Evolutionary conservation across 1,140 invertebrate genomes (phyloP), one percentile per base, ranked within the genome.

Genomic region (Maniola jurtina): DNA sequence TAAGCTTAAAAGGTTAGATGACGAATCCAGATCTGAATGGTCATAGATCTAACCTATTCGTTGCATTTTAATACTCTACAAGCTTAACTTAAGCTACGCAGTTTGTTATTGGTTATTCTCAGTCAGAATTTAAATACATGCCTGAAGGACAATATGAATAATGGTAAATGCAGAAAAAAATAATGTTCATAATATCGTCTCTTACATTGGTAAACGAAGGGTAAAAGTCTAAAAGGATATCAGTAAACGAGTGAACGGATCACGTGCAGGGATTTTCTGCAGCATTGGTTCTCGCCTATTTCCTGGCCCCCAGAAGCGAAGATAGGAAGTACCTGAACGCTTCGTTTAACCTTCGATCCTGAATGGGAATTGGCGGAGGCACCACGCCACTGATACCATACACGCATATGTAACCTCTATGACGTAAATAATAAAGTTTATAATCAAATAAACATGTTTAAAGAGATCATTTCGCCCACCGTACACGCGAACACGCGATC

Each of bases 291-390:
- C 42, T 36, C 54, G 52, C 62, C 36, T 48, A 66, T 66, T 66
- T 56, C 57, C 64, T 71, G 68, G 80, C 80, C 66, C 16, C 57
- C 42, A 54, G 7, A 42, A 63, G 71, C 35, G 67, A 66, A 76
- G 63, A 71, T 69, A 73, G 66, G 78, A 74, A 75, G 76, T 77
- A 76, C 62, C 72, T 71, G 69, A 80, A 83, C 75, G 82, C 79
- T 80, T 84, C 82, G 80, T 84, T 84, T 83, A 83, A 80, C 82
- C 79, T 83, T 80, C 80, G 80, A 84, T 81, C 77, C 52, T 80
- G 77, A 79, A 84, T 81, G 75, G 75, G 71, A 73, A 79, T 78
- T 70, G 73, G 75, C 64, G 68, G 65, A 73, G 16, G 69, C 56
- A 61, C 52, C 58, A 48, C 65, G 55, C 57, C 55, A 68, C 65